Base-by-base conservation (phyloP, 2,888 invertebrate genomes). In the Slavum lentiscoides region DNA sequence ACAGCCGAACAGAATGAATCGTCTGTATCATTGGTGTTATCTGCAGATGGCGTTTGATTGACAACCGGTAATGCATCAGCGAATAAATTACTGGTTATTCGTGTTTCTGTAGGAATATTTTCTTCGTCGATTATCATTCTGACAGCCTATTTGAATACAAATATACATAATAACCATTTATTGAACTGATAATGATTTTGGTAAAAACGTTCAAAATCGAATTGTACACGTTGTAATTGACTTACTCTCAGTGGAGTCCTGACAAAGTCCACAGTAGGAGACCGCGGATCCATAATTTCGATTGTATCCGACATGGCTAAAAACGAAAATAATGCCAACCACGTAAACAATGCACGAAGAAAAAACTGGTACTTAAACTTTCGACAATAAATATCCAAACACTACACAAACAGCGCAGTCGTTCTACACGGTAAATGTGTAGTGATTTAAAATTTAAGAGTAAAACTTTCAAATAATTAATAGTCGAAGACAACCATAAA, bases 221-320 rank as follows among this genome's bases (percentile, higher is more conserved):
- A 4, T 11, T 21, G 49, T 15, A 68, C 2, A 49, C 21, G 23
- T 68, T 70, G 58, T 39, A n/a, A 21, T 23, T 30, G n/a, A 72
- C 70, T 80, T 72, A 80, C 80, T 15, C 80, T 43, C 66, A 80
- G 23, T 30, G 80, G 80, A 43, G 80, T 80, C 58, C 80, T 64
- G 55, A 64, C 37, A 72, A 80, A 72, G 1, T 66, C 80, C 1
- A 30, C 64, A 0, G 80, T 58, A 17, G 80, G 80, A 0, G 80
- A 80, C 17, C 80, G 64, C 0, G 80, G 80, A 43, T 80, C 80
- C 5, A 39, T 19, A 23, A 80, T 64, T 43, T 72, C 80, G n/a
- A 72, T 43, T 7, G n/a, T 6, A 62, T 72, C 64, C 15, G 80
- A 72, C 80, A 80, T 80, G 5, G 0, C n/a, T 64, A 23, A 68